phyloP scores from a whole-genome alignment of 2,113 vertebrate species.

The Myiopsitta monachus region DNA sequence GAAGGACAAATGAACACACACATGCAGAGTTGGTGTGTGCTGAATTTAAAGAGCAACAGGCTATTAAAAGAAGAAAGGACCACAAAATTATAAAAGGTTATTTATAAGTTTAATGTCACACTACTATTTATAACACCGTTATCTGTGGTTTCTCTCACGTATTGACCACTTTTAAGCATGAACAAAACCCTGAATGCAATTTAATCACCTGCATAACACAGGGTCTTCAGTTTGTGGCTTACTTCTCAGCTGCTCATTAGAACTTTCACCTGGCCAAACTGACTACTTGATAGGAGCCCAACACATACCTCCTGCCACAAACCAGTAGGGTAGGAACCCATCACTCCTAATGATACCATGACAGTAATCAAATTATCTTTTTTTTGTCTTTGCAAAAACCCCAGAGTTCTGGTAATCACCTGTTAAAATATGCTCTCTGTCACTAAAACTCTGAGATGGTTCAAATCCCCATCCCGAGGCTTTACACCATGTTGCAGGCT shows the following conservation, averaged over 20 bases:
- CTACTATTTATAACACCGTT: not conserved
- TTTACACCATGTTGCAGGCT: not conserved
- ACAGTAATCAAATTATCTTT: not conserved
- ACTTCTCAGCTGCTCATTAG: not conserved
- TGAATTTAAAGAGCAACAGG: not conserved
- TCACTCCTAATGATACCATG: rapidly evolving
- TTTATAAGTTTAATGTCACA: slow-evolving; percentile 4
- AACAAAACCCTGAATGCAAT: not conserved
- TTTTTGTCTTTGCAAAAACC: not conserved
- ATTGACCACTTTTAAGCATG: not conserved
- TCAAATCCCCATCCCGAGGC: rapidly evolving
- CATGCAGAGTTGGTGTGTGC: not conserved
- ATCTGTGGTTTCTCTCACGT: not conserved
- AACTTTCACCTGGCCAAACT: not conserved
- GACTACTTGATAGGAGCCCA: not conserved
- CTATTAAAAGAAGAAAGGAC: slow-evolving; percentile 7
- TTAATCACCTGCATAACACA: not conserved
- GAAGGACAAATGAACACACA: not conserved
- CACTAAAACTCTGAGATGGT: not conserved
- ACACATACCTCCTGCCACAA: not conserved
- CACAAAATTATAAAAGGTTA: not conserved
- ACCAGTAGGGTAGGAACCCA: not conserved
- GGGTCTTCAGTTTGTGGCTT: not conserved
- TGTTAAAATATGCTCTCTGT: not conserved
- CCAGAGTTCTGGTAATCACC: not conserved